A percentile compares a stretch with the other conserved stretches of the same genome.
These are phyloP conservation scores for Leptopilina boulardi DNA, from an alignment of 1,140 invertebrate species.

Conservation along the genomic window DNA sequence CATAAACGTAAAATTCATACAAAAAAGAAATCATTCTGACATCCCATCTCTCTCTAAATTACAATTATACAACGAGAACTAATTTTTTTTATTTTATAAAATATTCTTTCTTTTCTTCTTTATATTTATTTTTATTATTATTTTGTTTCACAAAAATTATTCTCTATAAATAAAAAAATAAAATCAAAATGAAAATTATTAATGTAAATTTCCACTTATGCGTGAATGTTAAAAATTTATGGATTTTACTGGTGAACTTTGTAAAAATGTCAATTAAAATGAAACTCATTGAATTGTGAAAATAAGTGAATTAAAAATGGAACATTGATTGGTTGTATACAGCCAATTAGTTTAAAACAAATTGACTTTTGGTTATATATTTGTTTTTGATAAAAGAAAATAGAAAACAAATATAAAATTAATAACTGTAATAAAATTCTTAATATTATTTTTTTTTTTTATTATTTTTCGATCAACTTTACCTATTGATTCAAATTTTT, in stretches of 20 bases:
- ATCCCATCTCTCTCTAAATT: too few species aligned
- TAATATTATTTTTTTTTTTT: too few species aligned
- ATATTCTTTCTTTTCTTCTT: too few species aligned
- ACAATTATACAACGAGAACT: too few species aligned
- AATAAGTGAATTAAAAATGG: not conserved
- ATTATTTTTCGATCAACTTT: too few species aligned
- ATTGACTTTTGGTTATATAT: not conserved
- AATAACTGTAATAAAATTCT: too few species aligned
- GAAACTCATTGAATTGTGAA: conserved; percentile 1
- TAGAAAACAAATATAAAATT: not conserved
- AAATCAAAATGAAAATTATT: not conserved
- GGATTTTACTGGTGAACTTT: not conserved
- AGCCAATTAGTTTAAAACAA: not conserved
- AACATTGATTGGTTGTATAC: conserved; percentile 1
- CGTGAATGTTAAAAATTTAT: not conserved
- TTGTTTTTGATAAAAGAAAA: not conserved
- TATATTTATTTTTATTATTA: too few species aligned
- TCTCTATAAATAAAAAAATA: not conserved
- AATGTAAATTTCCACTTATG: not conserved
- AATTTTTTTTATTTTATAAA: too few species aligned
- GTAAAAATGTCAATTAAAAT: conserved; percentile 12
- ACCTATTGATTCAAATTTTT: too few species aligned
- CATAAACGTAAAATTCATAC: not conserved
- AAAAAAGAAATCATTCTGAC: too few species aligned
- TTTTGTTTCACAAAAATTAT: too few species aligned